Evolutionary conservation across 1,140 invertebrate genomes (phyloP), one percentile per base, ranked within the genome.

Genomic region (Heliconius hewitsoni): DNA sequence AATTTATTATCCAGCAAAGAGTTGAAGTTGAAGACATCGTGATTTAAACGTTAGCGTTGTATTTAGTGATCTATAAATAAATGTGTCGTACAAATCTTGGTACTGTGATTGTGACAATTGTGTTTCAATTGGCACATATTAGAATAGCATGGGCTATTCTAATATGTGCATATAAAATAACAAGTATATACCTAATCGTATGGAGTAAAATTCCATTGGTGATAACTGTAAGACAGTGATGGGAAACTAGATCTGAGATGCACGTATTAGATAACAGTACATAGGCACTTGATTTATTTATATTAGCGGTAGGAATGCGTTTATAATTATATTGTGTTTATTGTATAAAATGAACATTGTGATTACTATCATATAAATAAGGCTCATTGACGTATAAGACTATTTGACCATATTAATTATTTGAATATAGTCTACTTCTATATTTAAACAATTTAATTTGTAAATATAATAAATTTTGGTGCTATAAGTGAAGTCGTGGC

Each of bases 1-100:
- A 57, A 70, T 42, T 37, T 78, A 23, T 55, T 9, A 73, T 3
- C 60, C 16, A 42, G 27, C 55, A 18, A 19, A 52, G 3, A 37
- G 23, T 39, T 11, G 23, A 76, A 76, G 74, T 27, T 30, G n/a
- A n/a, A 39, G 46, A 50, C 73, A 27, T 81, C 80, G 80, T 81
- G 80, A 78, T 81, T 71, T 75, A 34, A 16, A 34, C 76, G 73
- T 81, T 78, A 81, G 73, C 52, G 23, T 30, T 72, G 16, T 23
- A 60, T 77, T 77, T 30, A 80, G n/a, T 60, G 55, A 70, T 76
- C 66, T 52, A 74, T 57, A 55, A 73, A 78, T 78, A 77, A 74
- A 19, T 39, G 27, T 75, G 60, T 60, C 8, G 46, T 70, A 71
- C 19, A 23, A 60, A 19, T 79, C 34, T 77, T 78, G 27, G 70